These are phyloP conservation scores for Elegia similella DNA, from an alignment of 2,888 invertebrate species.

Conservation along the genomic window DNA sequence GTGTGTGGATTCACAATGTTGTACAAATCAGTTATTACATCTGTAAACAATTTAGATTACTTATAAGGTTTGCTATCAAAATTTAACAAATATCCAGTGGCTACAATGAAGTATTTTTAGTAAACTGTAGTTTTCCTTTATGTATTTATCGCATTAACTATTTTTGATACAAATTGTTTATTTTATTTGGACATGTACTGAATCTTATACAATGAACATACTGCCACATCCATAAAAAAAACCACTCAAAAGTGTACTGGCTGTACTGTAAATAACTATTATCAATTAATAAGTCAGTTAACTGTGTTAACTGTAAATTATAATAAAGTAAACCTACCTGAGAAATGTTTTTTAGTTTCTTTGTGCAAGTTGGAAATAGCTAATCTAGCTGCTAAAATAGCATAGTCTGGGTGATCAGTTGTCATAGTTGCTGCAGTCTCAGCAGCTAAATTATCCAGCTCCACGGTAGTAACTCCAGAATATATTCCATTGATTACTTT, in stretches of 20 bases:
- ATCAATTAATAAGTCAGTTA: too few species aligned
- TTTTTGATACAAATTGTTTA: too few species aligned
- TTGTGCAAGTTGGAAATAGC: slow-evolving; percentile 99
- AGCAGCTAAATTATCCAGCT: slow-evolving; percentile 98
- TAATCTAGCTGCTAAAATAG: slow-evolving; percentile 92
- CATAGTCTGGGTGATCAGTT: slow-evolving; percentile 98
- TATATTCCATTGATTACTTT: slow-evolving; percentile 98
- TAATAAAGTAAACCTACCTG: slow-evolving; percentile 83
- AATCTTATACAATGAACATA: too few species aligned
- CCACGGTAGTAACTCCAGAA: slow-evolving; percentile 97
- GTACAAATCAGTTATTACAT: slow-evolving; percentile 94
- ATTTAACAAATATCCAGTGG: too few species aligned
- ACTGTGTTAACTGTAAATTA: too few species aligned
- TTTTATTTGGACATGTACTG: too few species aligned
- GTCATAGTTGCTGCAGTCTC: slow-evolving; percentile 99
- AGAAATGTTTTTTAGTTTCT: slow-evolving; percentile 97
- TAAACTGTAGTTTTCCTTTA: too few species aligned
- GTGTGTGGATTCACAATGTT: slow-evolving; percentile 88
- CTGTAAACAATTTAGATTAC: slow-evolving; percentile 75
- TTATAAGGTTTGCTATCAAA: not conserved
- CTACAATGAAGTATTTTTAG: too few species aligned
- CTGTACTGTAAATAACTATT: too few species aligned
- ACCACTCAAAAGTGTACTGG: too few species aligned
- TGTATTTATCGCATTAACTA: too few species aligned
- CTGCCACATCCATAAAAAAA: too few species aligned